Evolutionary conservation across 2,113 vertebrate genomes (phyloP), one percentile per base, ranked within the genome.

Genomic region (Caranx ignobilis): DNA sequence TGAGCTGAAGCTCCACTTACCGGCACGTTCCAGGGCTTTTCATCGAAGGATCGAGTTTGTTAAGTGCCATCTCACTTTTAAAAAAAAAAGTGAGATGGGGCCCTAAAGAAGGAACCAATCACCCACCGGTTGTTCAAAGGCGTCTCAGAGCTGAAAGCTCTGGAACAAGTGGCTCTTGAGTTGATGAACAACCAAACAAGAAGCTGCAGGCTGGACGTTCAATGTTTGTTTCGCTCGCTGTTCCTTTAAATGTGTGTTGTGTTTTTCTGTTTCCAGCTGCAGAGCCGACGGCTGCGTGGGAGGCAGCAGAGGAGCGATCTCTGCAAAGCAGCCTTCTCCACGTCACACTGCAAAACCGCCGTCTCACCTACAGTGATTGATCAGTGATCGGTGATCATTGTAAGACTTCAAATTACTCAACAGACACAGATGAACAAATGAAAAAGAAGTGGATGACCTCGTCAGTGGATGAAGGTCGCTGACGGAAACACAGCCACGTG

Each of bases 171-270:
- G 45, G 15, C 1, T 16, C 13, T 47, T 47, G 45, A 47, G 15
- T 47, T 5, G 43, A 45, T 19, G 48, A 19, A 6, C 18, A 18
- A 52, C 19, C 48, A 52, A 8, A 52, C 0, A n/a, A 10, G 12
- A 21, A 19, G 0, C 16, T 54, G 50, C 8, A 31, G 11, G 54
- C 13, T 13, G 31, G 11, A 4, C 3, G 39, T 41, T 41, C 1
- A 9, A 41, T 2, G 37, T 5, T 37, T 9, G 54, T 31, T 56
- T 21, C 21, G 1, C 41, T 6, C 21, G 18, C 41, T 47, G 63
- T 32, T 65, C 41, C 63, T 67, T 50, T 67, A 67, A 67, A 48
- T 34, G 56, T 7, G 56, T 34, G 16, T 31, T 32, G 26, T 26
- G 26, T 26, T 26, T 26, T 26, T 26, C 26, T 26, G 26, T 57